Base-by-base conservation (phyloP, 2,113 vertebrate genomes). In the human (Homo sapiens) region DNA sequence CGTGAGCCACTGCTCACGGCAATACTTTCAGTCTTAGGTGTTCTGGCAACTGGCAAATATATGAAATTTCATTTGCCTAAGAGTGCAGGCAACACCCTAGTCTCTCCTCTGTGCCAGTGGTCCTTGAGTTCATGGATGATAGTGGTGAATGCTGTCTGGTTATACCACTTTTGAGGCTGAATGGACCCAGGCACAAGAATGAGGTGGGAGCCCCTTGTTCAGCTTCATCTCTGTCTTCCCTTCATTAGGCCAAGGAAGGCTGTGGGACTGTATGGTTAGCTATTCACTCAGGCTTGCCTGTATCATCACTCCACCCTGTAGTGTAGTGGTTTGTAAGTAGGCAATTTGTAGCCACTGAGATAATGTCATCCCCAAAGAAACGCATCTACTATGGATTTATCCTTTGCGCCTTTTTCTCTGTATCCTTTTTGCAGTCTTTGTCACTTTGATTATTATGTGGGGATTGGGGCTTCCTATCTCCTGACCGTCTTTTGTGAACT, bases 191-290 rank as follows among this genome's bases (percentile, higher is more conserved):
- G 38, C 17, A 32, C 25, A 14, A 61, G 82, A 68, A 27, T 25
- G 83, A 92, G 50, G 50, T 52, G 38, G 32, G 40, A 64, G 25
- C 72, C 1, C 32, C 32, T 16, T 12, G 0, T 50, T n/a, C 73
- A 64, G n/a, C 27, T 89, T 61, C 25, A 20, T 5, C 7, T 4
- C 38, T 61, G 38, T 50, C 48, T 48, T 57, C 22, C 64, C 40
- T 76, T 48, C 57, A 7, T 12, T 14, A 90, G 86, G n/a, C 2
- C 1, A 3, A 14, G 50, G 57, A 55, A 35, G 14, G 25, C 23
- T 1, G 0, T 66, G 76, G 50, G 32, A 40, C 38, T 9, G 10
- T 70, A 5, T 2, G 9, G n/a, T 66, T 10, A 13, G 0, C 25
- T 30, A 12, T 64, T 45, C 12, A 35, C 35, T 25, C 14, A 32